Conservation (phyloP, 1,140 invertebrate species). For the Lepidotrigona ventralis region DNA sequence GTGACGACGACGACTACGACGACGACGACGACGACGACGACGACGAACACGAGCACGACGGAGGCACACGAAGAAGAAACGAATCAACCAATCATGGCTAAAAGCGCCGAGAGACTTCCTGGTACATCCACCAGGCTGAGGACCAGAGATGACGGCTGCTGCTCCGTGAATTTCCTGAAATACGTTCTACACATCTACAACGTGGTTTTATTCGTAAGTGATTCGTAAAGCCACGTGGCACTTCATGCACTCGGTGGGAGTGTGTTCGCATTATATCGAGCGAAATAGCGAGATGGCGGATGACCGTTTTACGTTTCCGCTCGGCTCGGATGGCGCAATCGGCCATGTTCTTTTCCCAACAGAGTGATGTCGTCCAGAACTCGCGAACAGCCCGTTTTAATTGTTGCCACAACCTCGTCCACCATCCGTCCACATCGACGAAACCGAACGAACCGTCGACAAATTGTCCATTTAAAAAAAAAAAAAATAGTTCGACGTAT, state of each 20-base stretch:
- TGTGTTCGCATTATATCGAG: neutral
- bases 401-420: neutral
- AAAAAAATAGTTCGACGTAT: too few relatives aligned
- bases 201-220: slow-evolving; percentile 88
- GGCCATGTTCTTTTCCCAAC: neutral
- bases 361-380: neutral
- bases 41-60: slow-evolving; percentile 59
- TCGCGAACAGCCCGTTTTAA: neutral
- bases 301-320: neutral
- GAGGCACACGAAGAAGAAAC: slow-evolving; percentile 51
- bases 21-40: slow-evolving; percentile 9
- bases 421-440: neutral
- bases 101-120: slow-evolving; percentile 76
- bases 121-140: slow-evolving; percentile 77
- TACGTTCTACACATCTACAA: slow-evolving; percentile 90
- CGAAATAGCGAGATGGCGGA: neutral
- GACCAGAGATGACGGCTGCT: slow-evolving; percentile 86
- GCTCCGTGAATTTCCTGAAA: slow-evolving; percentile 88
- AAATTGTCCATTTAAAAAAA: neutral
- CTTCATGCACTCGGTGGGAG: too few relatives aligned
- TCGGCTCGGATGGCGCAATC: neutral
- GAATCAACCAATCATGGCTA: slow-evolving; percentile 73
- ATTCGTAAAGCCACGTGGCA: too few relatives aligned
- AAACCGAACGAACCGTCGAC: neutral
- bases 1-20: slow-evolving; percentile 70